Conservation (phyloP, 2,888 invertebrate genomes). For the Corbicula japonica region DNA sequence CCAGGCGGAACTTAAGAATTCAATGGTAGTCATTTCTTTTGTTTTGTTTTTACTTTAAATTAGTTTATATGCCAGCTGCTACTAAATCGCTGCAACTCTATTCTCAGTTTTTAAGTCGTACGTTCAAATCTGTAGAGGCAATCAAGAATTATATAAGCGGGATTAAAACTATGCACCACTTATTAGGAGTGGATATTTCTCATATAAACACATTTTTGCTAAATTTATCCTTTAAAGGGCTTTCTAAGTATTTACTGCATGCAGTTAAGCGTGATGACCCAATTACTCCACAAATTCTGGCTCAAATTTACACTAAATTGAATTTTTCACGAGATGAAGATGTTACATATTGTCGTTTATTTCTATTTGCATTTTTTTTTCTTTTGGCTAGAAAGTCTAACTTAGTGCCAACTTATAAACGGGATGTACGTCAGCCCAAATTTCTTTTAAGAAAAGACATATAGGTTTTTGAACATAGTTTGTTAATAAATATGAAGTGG, state of each 20-base stretch:
- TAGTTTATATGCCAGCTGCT: constrained; percentile 2
- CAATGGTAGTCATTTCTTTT: constrained; percentile 29
- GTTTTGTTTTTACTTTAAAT: constrained; percentile 32
- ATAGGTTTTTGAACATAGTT: background rate
- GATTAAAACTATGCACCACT: constrained; percentile 11
- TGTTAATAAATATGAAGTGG: constrained; percentile 33
- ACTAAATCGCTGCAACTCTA: constrained; percentile 10
- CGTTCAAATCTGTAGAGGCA: constrained; percentile 1
- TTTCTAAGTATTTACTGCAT: background rate
- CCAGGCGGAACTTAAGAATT: constrained; percentile 10
- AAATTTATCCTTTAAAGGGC: constrained; percentile 5
- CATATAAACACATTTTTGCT: constrained; percentile 3
- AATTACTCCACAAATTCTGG: constrained; percentile 2
- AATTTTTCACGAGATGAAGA: background rate
- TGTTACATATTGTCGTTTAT: constrained; percentile 13
- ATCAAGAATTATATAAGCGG: constrained; percentile 37
- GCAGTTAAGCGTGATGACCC: constrained; percentile 16
- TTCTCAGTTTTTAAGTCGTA: constrained; percentile 1
- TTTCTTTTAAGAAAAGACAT: background rate
- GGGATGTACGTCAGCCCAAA: background rate
- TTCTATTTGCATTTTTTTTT: constrained; percentile 38
- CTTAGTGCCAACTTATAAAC: constrained; percentile 14
- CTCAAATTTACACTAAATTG: background rate
- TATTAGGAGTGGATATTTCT: constrained; percentile 5
- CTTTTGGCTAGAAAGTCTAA: constrained; percentile 31